phyloP scores from a whole-genome alignment of 2,113 vertebrate genomes.

The Alaudala cheleensis region DNA sequence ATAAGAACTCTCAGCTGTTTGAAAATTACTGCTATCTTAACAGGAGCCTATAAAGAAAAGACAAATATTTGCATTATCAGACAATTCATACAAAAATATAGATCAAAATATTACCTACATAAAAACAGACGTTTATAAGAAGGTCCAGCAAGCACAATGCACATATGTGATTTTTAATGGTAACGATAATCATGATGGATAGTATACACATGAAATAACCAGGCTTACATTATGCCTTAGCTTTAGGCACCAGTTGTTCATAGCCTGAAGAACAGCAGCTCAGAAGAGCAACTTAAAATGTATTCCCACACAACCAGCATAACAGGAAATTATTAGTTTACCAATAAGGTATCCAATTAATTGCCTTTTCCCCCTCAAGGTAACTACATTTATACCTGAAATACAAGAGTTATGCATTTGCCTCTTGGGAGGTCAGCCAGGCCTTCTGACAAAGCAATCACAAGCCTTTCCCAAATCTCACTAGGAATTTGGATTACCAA shows the following conservation, averaged over 20 bases:
- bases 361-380: accelerated
- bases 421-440: neutral
- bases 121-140: neutral
- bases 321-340: neutral
- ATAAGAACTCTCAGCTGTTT: constrained; percentile 93
- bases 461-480: neutral
- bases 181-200: neutral
- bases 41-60: constrained; percentile 83
- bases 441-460: neutral
- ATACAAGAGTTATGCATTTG: neutral
- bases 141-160: neutral
- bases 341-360: neutral
- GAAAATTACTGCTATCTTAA: constrained; percentile 97
- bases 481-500: neutral
- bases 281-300: neutral
- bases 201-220: neutral
- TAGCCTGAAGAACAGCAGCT: neutral
- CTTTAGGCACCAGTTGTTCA: neutral
- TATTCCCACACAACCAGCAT: neutral
- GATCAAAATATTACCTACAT: neutral
- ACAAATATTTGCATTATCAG: neutral
- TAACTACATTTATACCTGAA: neutral
- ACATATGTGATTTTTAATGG: neutral
- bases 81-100: neutral
- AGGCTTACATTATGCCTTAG: neutral